A percentile compares a stretch with the other conserved stretches of the same genome.
Evolutionary conservation across 1,140 invertebrate genomes (phyloP).

Genomic region (Orchesella cincta): DNA sequence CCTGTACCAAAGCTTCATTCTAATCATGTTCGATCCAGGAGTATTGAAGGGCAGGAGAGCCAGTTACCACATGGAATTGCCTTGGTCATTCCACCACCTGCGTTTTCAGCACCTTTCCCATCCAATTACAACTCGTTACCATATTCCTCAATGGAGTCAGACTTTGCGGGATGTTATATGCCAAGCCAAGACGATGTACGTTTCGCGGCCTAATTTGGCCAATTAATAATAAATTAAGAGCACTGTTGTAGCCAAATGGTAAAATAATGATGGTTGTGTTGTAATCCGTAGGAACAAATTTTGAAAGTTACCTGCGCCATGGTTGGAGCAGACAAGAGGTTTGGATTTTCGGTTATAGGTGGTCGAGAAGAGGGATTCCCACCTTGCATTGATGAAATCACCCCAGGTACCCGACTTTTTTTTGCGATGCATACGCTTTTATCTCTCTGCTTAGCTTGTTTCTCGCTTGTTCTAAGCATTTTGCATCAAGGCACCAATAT

Average conservation of each 20-base stretch:
- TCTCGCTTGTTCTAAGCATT: no score
- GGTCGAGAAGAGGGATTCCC: conserved; percentile 59
- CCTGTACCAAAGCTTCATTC: conserved; percentile 16
- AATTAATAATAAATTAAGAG: no score
- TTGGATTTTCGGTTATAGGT: conserved; percentile 61
- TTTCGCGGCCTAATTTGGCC: background rate
- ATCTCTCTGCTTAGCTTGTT: no score
- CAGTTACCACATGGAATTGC: conserved; percentile 1
- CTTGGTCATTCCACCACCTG: background rate
- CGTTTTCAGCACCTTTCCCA: background rate
- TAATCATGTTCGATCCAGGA: background rate
- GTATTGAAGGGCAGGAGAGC: background rate
- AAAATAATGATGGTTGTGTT: no score
- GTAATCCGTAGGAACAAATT: conserved; percentile 37
- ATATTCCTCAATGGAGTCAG: background rate
- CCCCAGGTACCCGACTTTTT: no score
- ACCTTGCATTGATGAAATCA: conserved; percentile 60
- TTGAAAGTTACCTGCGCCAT: conserved; percentile 49
- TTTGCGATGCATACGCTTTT: no score
- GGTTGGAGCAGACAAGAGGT: conserved; percentile 55
- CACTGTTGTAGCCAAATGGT: background rate
- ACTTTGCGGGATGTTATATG: background rate
- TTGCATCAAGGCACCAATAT: no score
- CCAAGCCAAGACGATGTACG: background rate
- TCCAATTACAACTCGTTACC: background rate